Evolutionary conservation across 2,113 vertebrate genomes (phyloP), one percentile per base, ranked within the genome.

Genomic region (Phasianus colchicus): DNA sequence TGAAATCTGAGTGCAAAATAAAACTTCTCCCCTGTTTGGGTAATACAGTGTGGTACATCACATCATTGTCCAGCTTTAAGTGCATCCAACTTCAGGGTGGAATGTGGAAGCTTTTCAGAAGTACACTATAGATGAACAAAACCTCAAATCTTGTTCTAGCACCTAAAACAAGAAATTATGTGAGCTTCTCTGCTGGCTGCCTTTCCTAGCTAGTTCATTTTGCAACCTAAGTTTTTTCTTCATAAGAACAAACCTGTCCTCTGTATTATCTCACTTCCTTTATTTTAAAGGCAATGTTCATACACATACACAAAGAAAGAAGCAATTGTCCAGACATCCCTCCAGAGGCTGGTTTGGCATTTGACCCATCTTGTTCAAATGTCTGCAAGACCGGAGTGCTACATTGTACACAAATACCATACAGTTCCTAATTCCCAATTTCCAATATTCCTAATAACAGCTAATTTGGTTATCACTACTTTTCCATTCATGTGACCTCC

Each of bases 381-480:
- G 29, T 6, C 18, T 47, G 64, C 43, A 65, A 57, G 83, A 43
- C 11, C 36, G 16, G 55, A 81, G 55, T 22, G 17, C 17, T 88
- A 42, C 3, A 0, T 48, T 60, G 13, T 34, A 42, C 6, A 47
- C 66, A 89, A 84, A 67, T 55, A 14, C 38, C 61, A 64, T 2
- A 1, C 2, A 55, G 13, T 38, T 11, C 63, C 67, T 74, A 81
- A 83, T 54, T 8, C 18, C 27, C 45, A 8, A 72, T 75, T 86
- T 87, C 38, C 34, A 90, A 12, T 11, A 86, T 5, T 9, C 7
- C 0, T 60, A 67, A 42, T 32, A 70, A n/a, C 24, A 54, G 6
- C 24, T 67, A 42, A 15, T 74, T 71, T 0, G 0, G 42, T 50
- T 21, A 75, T 72, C 1, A 5, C 4, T 43, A 20, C 5, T 79